phyloP scores from a whole-genome alignment of 2,797 vertebrate genomes.

The Phalanger gymnotis region DNA sequence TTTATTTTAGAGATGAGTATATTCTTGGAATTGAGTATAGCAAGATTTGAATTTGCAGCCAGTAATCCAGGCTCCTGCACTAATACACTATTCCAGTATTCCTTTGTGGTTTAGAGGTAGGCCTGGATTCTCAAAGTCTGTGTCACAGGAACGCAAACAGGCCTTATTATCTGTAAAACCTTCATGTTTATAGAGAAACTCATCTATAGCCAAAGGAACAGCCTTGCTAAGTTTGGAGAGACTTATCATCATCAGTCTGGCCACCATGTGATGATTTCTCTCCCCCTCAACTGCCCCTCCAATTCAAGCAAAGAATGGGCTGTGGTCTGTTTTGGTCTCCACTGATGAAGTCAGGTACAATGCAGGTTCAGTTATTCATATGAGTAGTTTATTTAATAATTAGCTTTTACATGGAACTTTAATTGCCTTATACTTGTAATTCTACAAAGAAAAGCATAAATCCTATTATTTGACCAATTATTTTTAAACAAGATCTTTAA shows the following conservation, averaged over 20 bases:
- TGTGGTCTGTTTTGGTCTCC: slow-evolving; percentile 30
- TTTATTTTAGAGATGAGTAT: background rate
- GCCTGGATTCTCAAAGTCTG: background rate
- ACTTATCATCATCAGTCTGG: background rate
- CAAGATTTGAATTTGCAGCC: background rate
- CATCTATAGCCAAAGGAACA: background rate
- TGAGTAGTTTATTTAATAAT: slow-evolving; percentile 31
- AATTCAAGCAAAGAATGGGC: background rate
- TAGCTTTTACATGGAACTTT: slow-evolving; percentile 33
- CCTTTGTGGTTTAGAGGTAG: background rate
- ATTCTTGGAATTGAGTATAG: background rate
- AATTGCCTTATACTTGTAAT: slow-evolving; percentile 48
- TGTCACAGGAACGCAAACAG: background rate
- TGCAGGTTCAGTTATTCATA: slow-evolving; percentile 46
- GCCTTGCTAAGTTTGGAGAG: background rate
- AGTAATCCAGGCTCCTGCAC: background rate
- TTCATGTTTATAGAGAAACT: background rate
- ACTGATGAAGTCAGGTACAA: slow-evolving; percentile 7
- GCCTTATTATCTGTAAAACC: background rate
- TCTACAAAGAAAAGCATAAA: background rate
- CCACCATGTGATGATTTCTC: background rate
- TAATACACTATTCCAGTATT: background rate
- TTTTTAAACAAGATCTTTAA: background rate
- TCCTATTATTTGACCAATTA: background rate
- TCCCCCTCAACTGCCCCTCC: fast-evolving